Conservation (phyloP, 2,888 invertebrate genomes). For the Sinohyriopsis cumingii region DNA sequence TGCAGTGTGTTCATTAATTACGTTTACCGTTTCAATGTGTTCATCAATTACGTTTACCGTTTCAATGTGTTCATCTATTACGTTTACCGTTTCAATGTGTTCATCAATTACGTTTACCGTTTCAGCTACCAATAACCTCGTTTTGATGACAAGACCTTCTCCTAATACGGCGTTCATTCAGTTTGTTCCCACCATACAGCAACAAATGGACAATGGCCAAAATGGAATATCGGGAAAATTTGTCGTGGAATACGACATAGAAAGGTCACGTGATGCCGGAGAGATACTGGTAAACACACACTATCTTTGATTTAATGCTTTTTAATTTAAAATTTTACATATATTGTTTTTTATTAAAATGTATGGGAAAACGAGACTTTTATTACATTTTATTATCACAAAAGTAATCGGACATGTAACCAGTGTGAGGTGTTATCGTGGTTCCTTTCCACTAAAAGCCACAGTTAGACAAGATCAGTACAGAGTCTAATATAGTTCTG, state of each 20-base stretch:
- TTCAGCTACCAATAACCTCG: neutral
- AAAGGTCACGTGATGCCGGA: slow-evolving; percentile 52
- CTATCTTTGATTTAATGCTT: neutral
- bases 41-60: no score
- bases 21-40: no score
- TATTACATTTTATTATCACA: no score
- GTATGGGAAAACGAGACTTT: no score
- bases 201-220: slow-evolving; percentile 21
- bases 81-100: no score
- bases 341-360: no score
- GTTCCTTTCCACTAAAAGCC: no score
- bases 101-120: no score
- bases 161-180: slow-evolving; percentile 21
- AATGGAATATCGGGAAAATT: slow-evolving; percentile 50
- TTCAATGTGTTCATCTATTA: no score
- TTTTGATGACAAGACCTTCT: slow-evolving; percentile 16
- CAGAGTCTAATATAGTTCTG: slow-evolving; percentile 1
- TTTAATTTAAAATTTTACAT: neutral
- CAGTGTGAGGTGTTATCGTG: no score
- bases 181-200: slow-evolving; percentile 23
- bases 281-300: slow-evolving; percentile 53
- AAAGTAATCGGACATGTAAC: no score
- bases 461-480: neutral
- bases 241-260: slow-evolving; percentile 60
- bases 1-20: no score